Evolutionary conservation across 2,113 vertebrate species (phyloP).

Genomic region (Corythoichthys haematopterus): DNA sequence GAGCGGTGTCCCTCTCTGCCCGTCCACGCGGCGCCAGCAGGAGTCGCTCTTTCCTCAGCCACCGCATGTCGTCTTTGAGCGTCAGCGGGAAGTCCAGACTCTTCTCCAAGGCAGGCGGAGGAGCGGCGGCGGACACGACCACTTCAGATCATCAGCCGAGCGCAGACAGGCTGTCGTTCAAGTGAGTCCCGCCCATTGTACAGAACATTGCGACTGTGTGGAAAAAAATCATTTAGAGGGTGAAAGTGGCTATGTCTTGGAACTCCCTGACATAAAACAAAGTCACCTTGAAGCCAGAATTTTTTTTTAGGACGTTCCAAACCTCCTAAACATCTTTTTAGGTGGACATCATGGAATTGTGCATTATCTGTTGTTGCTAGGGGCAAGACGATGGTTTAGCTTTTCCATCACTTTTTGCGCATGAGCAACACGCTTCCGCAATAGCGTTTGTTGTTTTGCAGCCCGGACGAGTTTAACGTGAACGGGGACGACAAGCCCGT

Average conservation of each 20-base stretch:
- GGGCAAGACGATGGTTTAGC: too few species aligned
- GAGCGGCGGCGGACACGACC: slow-evolving; percentile 55
- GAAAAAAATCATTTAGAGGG: too few species aligned
- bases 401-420: too few species aligned
- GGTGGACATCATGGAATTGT: too few species aligned
- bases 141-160: slow-evolving; percentile 23
- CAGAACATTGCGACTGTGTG: neutral
- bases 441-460: slow-evolving; percentile 66
- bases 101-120: slow-evolving; percentile 64
- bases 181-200: slow-evolving; percentile 69
- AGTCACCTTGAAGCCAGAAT: too few species aligned
- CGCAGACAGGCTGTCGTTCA: slow-evolving; percentile 75
- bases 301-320: too few species aligned
- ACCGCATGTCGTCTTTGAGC: slow-evolving; percentile 71
- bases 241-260: too few species aligned
- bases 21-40: slow-evolving; percentile 33
- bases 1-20: neutral
- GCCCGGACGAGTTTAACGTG: slow-evolving; percentile 71
- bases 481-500: slow-evolving; percentile 82
- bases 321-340: too few species aligned
- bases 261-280: too few species aligned
- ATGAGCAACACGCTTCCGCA: neutral
- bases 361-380: too few species aligned
- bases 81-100: slow-evolving; percentile 66
- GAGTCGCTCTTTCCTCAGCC: slow-evolving; percentile 72